Evolutionary conservation across 2,888 invertebrate genomes (phyloP).

Genomic region (Galerucella nymphaeae): DNA sequence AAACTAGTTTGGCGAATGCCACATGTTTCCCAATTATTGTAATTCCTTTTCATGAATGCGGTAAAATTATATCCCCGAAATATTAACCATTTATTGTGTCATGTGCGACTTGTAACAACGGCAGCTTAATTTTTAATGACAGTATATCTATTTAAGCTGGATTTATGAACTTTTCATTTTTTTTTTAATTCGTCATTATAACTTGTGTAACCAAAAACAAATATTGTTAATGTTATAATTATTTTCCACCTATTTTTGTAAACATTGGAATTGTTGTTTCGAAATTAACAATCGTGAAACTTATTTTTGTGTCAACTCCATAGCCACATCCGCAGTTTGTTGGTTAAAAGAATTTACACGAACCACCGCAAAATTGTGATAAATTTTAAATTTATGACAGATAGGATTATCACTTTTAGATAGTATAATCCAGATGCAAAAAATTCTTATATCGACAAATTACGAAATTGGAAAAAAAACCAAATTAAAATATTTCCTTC

Average conservation of each 20-base stretch:
- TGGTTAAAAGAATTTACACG: constrained; percentile 18
- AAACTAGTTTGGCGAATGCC: constrained; percentile 38
- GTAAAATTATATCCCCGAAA: constrained; percentile 34
- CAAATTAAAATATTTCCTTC: too few species aligned
- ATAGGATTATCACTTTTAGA: neutral
- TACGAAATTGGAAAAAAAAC: neutral
- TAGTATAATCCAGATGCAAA: neutral
- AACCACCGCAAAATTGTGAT: constrained; percentile 31
- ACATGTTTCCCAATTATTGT: constrained; percentile 42
- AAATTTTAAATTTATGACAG: constrained; percentile 21
- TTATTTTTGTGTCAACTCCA: constrained; percentile 28
- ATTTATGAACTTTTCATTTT: too few species aligned
- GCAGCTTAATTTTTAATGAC: constrained; percentile 16
- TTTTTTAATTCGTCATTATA: too few species aligned
- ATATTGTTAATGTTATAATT: too few species aligned
- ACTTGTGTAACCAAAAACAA: too few species aligned
- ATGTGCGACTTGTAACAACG: constrained; percentile 18
- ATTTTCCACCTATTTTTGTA: neutral
- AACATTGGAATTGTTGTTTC: constrained; percentile 20
- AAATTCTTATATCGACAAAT: neutral
- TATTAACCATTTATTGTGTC: constrained; percentile 1
- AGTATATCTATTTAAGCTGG: constrained; percentile 9
- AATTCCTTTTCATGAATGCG: constrained; percentile 38
- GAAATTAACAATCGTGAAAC: constrained; percentile 31
- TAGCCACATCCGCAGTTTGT: constrained; percentile 42